phyloP scores from a whole-genome alignment of 2,888 invertebrate species.

The Malthinus flaveolus region DNA sequence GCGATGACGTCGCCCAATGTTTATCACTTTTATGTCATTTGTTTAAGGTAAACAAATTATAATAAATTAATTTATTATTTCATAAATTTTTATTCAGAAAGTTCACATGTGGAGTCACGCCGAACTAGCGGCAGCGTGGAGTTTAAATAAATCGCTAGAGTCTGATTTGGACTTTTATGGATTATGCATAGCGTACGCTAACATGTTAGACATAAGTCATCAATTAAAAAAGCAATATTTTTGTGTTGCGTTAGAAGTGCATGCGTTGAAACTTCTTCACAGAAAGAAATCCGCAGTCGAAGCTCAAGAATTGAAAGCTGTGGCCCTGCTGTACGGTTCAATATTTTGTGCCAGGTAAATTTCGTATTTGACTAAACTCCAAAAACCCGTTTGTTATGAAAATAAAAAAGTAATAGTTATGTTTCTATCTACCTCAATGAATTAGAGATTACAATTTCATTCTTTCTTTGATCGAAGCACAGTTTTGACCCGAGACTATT shows the following conservation, averaged over 20 bases:
- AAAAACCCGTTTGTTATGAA: too few species aligned
- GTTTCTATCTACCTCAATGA: too few species aligned
- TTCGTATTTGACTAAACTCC: constrained; percentile 18
- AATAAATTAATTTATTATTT: not conserved
- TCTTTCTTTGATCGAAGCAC: constrained; percentile 3
- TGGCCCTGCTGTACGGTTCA: constrained; percentile 53
- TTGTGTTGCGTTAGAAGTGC: constrained; percentile 50
- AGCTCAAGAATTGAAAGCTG: constrained; percentile 53
- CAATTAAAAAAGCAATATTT: constrained; percentile 41
- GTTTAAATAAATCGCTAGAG: constrained; percentile 58
- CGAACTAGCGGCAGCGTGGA: constrained; percentile 62
- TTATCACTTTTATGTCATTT: constrained; percentile 52
- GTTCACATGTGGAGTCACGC: constrained; percentile 55
- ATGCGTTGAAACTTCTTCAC: constrained; percentile 52
- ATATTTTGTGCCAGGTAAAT: constrained; percentile 53
- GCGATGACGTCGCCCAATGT: constrained; percentile 55
- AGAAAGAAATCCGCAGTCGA: constrained; percentile 50
- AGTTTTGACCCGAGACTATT: not conserved
- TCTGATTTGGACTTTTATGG: constrained; percentile 59
- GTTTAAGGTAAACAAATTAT: constrained; percentile 47
- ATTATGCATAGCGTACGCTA: constrained; percentile 60
- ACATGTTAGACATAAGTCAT: constrained; percentile 55
- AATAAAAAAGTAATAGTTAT: too few species aligned
- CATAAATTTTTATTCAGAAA: constrained; percentile 32
- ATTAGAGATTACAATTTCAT: constrained; percentile 1